Evolutionary conservation across 2,113 vertebrate species (phyloP), one percentile per base, ranked within the genome.

Genomic region (Ginglymostoma cirratum): DNA sequence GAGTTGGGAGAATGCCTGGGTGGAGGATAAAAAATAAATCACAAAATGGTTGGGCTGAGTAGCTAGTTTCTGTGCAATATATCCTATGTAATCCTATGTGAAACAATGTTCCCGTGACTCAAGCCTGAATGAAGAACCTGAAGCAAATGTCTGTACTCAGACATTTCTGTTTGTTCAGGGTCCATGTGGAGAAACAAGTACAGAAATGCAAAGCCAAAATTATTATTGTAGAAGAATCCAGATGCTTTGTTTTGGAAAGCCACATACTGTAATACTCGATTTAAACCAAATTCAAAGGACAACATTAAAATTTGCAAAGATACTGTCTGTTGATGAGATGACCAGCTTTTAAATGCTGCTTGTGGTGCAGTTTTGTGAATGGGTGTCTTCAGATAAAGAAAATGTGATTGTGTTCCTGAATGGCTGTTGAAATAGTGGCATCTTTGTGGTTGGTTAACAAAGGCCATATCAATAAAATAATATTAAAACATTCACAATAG

Each of bases 241-340:
- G 42, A n/a, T 52, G 42, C 3, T 34, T 67, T 94, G 92, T n/a
- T 94, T 94, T 94, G 92, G 34, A 94, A 94, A 94, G 17, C 24
- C 2, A 45, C 66, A 94, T 24, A 66, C 12, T 38, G 55, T 42
- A 67, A 67, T 67, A 65, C 12, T 94, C 34, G 67, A 15, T 55
- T 42, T 93, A 38, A 72, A 95, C 12, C 65, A 94, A 94, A 48
- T 69, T 66, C 38, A 12, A 42, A 67, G 38, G 12, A 10, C 48
- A 55, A 30, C 24, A 89, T 48, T 45, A 55, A 42, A 2, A 42
- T 48, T 72, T 27, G 93, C 67, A 70, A 72, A 65, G 45, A 70
- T 5, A 5, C 21, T 69, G 5, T 17, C 67, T 24, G 67, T 45
- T 48, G 67, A 94, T 14, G 10, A 95, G 48, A 24, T 67, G 66